A percentile compares a stretch with the other conserved stretches of the same genome.
Conservation (phyloP, 1,140 invertebrate species). For the Ceratosolen fusciceps region DNA sequence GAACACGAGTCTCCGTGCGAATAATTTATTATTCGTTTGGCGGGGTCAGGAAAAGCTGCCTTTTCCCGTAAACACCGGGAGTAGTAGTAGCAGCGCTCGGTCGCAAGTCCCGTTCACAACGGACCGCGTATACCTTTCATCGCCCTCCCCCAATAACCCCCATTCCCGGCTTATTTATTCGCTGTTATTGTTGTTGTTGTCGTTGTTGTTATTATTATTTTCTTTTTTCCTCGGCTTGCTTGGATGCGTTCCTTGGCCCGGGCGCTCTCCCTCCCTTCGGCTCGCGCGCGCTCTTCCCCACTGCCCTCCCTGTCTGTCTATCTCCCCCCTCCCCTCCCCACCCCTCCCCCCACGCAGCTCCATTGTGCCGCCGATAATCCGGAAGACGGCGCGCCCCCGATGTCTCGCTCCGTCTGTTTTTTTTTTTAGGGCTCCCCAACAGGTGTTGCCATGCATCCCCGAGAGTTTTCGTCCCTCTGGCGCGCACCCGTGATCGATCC, state of each 20-base stretch:
- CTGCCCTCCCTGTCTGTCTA: neutral
- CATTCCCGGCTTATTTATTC: too few species aligned
- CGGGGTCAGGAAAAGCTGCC: neutral
- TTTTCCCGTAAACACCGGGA: neutral
- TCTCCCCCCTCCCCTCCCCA: neutral
- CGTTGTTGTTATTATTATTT: too few species aligned
- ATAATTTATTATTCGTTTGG: too few species aligned
- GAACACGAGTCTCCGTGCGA: too few species aligned
- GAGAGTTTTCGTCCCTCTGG: neutral
- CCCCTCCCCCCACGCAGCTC: too few species aligned
- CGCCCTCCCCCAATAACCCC: too few species aligned
- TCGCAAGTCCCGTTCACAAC: slow-evolving; percentile 4
- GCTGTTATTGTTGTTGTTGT: too few species aligned
- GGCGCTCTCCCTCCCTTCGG: too few species aligned
- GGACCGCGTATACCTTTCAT: neutral
- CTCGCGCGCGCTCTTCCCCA: neutral
- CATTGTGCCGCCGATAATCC: too few species aligned
- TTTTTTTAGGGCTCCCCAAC: neutral
- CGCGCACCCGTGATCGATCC: neutral
- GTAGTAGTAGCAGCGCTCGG: neutral
- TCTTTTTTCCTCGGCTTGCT: too few species aligned
- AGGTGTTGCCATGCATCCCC: neutral
- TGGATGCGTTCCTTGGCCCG: too few species aligned
- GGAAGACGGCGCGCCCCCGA: too few species aligned
- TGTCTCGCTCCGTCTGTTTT: neutral